phyloP scores from a whole-genome alignment of 2,113 vertebrate genomes.

The Rhinolophus ferrumequinum region DNA sequence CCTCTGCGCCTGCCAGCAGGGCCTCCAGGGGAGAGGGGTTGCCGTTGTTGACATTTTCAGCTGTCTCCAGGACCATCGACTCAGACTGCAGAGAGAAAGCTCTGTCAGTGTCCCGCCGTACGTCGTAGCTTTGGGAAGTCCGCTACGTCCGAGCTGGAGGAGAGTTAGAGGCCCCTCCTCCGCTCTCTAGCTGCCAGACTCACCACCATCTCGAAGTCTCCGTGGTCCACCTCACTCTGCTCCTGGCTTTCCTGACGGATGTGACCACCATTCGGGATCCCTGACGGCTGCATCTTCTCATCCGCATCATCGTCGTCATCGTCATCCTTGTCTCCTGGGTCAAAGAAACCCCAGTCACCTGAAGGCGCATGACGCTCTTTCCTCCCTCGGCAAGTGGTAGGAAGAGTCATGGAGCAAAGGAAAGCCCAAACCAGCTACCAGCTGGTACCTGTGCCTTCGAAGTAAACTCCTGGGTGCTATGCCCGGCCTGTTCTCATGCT shows the following conservation, averaged over 20 bases:
- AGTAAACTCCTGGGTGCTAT: neutral
- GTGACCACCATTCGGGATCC: constrained; percentile 91
- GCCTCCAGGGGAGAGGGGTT: constrained; percentile 98
- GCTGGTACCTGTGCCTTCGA: neutral
- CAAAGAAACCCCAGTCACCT: constrained; percentile 71
- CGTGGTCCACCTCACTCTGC: constrained; percentile 96
- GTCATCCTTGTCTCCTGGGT: constrained; percentile 97
- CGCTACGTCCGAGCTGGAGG: neutral
- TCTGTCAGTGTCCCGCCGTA: constrained; percentile 33
- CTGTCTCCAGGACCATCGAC: constrained; percentile 98
- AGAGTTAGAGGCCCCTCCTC: neutral
- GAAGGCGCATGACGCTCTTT: neutral
- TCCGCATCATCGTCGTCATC: constrained; percentile 97
- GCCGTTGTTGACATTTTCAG: constrained; percentile 97
- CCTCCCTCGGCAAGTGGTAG: neutral
- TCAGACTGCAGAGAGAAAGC: constrained; percentile 89
- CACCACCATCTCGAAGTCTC: constrained; percentile 99
- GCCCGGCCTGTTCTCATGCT: neutral
- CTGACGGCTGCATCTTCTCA: constrained; percentile 96
- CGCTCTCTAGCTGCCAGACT: constrained; percentile 77
- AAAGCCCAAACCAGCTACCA: neutral
- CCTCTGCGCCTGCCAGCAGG: constrained; percentile 96
- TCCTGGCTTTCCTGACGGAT: constrained; percentile 96
- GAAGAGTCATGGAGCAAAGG: neutral
- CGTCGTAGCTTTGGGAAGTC: neutral